Evolutionary conservation across 2,888 invertebrate genomes (phyloP), one percentile per base, ranked within the genome.

Genomic region (Glaucopsyche alexis): DNA sequence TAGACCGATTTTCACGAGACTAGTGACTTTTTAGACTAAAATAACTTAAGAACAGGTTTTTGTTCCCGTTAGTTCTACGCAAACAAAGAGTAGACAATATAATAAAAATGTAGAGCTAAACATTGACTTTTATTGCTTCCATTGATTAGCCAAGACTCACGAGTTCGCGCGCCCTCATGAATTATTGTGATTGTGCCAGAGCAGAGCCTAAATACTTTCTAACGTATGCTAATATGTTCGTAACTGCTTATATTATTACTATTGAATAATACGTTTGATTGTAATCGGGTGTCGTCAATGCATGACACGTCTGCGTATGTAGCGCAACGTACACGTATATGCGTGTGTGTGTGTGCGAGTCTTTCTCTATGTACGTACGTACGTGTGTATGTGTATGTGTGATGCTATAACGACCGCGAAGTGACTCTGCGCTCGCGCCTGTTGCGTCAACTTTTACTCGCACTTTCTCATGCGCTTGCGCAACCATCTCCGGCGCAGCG

Each of bases 381-480:
- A 40, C 19, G 55, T 50, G 70, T 50, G 38, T 76, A 78, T 80
- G 75, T 78, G 79, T 9, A 13, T 71, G 78, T 77, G 77, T 79
- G 80, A 79, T 80, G 80, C 77, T 77, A 78, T 78, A 80, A 84
- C 83, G 85, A 85, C 84, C 79, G 81, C 78, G 80, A 82, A 83
- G 86, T 90, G 92, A 90, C 91, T 90, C 85, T 82, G 60, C 60
- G 29, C 60, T 29, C 29, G 60, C 29, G 60, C 60, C 60, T 60
- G 87, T 92, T 92, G 92, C 92, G 90, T 93, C 92, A 91, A 92
- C 93, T 93, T 92, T 93, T 92, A 92, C 93, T 92, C 87, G 89
- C 92, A 92, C 92, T 92, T 93, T 93, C 93, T 89, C 90, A 87
- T 85, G 86, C 86, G 84, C 91, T 93, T 93, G 90, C 93, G 92